These are phyloP conservation scores for Thunnus albacares DNA, from an alignment of 2,797 vertebrate genomes.

Conservation along the genomic window DNA sequence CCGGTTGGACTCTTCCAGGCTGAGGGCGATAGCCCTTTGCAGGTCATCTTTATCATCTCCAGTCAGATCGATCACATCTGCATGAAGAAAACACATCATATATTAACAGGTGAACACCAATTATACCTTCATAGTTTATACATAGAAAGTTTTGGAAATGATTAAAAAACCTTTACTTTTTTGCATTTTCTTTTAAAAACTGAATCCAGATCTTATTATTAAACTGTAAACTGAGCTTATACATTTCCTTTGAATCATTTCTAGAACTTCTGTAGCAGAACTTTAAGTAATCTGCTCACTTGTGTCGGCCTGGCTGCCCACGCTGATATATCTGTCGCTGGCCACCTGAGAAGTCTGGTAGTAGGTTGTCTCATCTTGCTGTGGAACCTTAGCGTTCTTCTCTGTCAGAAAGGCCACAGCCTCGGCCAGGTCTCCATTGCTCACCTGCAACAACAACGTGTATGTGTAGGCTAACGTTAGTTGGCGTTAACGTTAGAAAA, in stretches of 20 bases:
- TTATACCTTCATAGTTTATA: background rate
- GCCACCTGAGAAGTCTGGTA: conserved; percentile 95
- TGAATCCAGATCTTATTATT: background rate
- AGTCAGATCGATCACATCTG: conserved; percentile 99
- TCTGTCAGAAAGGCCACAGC: conserved; percentile 96
- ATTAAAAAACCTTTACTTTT: background rate
- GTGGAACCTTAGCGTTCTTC: conserved; percentile 95
- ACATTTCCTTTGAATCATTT: background rate
- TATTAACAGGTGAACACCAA: background rate
- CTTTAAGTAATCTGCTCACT: conserved; percentile 86
- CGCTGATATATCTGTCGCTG: conserved; percentile 97
- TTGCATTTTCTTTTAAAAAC: background rate
- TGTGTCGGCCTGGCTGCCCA: conserved; percentile 97
- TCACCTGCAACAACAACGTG: conserved; percentile 85
- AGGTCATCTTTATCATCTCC: conserved; percentile 99
- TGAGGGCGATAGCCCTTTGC: conserved; percentile 98
- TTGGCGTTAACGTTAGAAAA: background rate
- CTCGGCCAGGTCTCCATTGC: conserved; percentile 96
- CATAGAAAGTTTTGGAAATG: background rate
- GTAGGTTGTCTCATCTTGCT: conserved; percentile 94
- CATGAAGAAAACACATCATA: conserved; percentile 50
- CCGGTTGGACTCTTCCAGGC: conserved; percentile 97
- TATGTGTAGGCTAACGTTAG: background rate
- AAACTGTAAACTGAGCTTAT: background rate
- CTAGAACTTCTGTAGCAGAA: background rate